Evolutionary conservation across 2,888 invertebrate species (phyloP), one percentile per base, ranked within the genome.

Genomic region (Ochropleura leucogaster): DNA sequence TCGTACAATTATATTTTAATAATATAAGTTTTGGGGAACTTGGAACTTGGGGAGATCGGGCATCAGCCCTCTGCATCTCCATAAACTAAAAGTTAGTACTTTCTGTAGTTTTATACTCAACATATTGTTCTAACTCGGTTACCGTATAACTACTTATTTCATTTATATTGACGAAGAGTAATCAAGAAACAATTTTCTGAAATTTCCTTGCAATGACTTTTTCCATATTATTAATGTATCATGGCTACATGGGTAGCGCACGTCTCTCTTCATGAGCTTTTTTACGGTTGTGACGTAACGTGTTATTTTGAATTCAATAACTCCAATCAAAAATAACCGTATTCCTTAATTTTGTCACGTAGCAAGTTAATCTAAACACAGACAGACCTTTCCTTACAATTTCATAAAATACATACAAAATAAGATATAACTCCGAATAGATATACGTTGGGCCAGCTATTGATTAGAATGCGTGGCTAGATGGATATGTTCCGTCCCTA

Each of bases 401-500:
- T 57, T 72, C 46, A 46, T n/a, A 51, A 64, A 18, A 53, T 44
- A 62, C 55, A 55, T 16, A 47, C 42, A 42, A 60, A 76, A 62
- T 69, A 62, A 30, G 40, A 59, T 18, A 80, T 57, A 66, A 51
- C 9, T 51, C 49, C 40, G 46, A 55, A 20, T 40, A 51, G 44
- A 20, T 51, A 69, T 55, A 62, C 72, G 70, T 74, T 74, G 75
- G 60, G 47, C 67, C 67, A 62, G 78, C 79, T 80, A 73, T 70
- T 74, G 83, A 79, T 86, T 87, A 72, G 70, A 79, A 87, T 82
- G 76, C 68, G 72, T 66, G 66, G 74, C 72, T 73, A 79, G 80
- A 85, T 80, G 66, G 77, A 84, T 77, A 80, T 74, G 70, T 68
- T 74, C 74, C 71, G 72, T 64, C 86, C 91, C 92, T 94, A 93